Evolutionary conservation across 2,113 vertebrate genomes (phyloP), one percentile per base, ranked within the genome.

Genomic region (Lasiurus cinereus): DNA sequence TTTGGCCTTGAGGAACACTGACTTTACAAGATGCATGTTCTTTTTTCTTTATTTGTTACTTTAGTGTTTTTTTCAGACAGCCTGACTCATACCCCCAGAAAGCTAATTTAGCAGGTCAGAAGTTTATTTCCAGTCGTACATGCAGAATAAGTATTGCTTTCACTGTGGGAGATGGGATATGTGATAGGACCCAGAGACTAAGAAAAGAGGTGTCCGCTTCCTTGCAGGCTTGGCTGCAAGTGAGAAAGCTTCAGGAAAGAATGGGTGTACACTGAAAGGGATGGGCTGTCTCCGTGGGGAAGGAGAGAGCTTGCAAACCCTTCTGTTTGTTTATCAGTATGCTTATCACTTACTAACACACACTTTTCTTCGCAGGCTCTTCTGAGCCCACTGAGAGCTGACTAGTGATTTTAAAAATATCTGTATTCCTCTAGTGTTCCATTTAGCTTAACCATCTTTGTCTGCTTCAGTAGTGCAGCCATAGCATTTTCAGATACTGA

Each of bases 31-130:
- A 93, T 76, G 64, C 62, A 76, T 88, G 36, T 24, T 95, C 69
- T 83, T 95, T 64, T n/a, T 84, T 96, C 36, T 77, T 96, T 91
- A 69, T 93, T 64, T 88, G 79, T 96, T 95, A 80, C 16, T 91
- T 88, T 87, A 96, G 86, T 56, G 33, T 83, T 93, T 96, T 96
- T 27, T 70, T 6, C 36, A 78, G 19, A 67, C 78, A 83, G 52
- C 85, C 29, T 97, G 95, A 97, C 79, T 97, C 66, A 77, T 89
- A 90, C 2, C 0, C 16, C 21, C 4, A 92, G 54, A 85, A 52
- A 64, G 33, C 29, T 96, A 64, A 80, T n/a, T 86, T 73, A 78
- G 27, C 9, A 0, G 2, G 29, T 88, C 22, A 84, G 39, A 76
- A 88, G 70, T 73, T 90, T 95, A 91, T 78, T 95, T 84, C 39